Base-by-base conservation (phyloP, 2,888 invertebrate genomes). In the Caenorhabditis auriculariae region DNA sequence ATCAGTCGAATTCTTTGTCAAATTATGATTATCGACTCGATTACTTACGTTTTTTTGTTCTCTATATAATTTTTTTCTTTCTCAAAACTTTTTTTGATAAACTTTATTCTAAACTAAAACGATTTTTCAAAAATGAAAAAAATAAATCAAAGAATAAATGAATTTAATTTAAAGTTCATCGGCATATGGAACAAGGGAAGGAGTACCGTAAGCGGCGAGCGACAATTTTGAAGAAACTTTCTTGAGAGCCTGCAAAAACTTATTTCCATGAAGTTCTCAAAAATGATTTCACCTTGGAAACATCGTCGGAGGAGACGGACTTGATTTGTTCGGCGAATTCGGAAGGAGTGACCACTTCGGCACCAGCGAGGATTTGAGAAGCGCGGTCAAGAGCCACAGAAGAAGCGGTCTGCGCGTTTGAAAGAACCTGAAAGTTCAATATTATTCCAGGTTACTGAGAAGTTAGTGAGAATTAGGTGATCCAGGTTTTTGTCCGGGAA, bases 301-400 rank as follows among this genome's bases (percentile, higher is more conserved):
- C 73, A 52, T 77, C 78, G 21, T 73, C 69, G 19, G 60, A 65
- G 27, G 67, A 57, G 19, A 78, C 75, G 6, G 46, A 49, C n/a
- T 55, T 51, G 46, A 78, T 61, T 19, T 57, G 55, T 15, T 67
- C 64, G 38, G 68, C 67, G 42, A 78, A 59, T 7, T 78, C 77
- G 29, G 60, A 51, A 21, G 78, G 75, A 17, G 74, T 66, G 7
- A 58, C 42, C 3, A 56, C 60, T 23, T 57, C 55, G 9, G 71
- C 72, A 39, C 66, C 63, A 28, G 72, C 68, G 24, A 77, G 63
- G n/a, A 72, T 35, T 50, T 75, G 76, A 4, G 82, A 81, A 27
- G 68, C 68, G 45, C 54, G 55, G 41, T 66, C 62, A 27, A 69
- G 43, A 32, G 64, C 66, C 37, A 66, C 49, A 49, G 41, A 46